Base-by-base conservation (phyloP, 2,888 invertebrate species). In the Nymphalis polychloros region DNA sequence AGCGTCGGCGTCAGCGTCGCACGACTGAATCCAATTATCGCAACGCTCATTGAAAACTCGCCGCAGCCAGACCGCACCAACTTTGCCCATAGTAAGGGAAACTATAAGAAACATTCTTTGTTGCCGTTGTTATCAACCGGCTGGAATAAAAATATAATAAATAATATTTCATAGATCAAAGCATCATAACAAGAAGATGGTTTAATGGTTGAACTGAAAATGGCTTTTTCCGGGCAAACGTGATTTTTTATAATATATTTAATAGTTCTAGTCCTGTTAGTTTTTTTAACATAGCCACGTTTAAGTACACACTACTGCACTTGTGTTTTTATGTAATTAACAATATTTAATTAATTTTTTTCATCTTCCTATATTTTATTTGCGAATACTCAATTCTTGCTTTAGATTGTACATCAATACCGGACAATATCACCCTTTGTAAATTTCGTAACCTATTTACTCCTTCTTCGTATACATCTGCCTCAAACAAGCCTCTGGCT, bases 21-120 rank as follows among this genome's bases (percentile, higher is more conserved):
- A 64, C 71, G 68, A 55, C 68, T 67, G 70, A 68, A 73, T 70
- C 72, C 75, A 76, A 76, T 76, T 76, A 76, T 67, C 69, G 67
- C 69, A 50, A 66, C 66, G 64, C 64, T 73, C 71, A 75, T 75
- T 75, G 74, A 74, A 75, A 70, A 70, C 74, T 70, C 64, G 69
- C 75, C 74, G 70, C 73, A 69, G 61, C 63, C 47, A 1, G 59
- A 72, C 75, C 75, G 66, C 75, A 72, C 71, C 65, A 69, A 72
- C 70, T 70, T 72, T 66, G 64, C 70, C 67, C 64, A 61, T 72
- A 70, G 68, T 70, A 70, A 73, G 68, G 60, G 72, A 65, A 71
- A 71, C 63, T 71, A 72, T 67, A 70, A 72, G 74, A 69, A 72
- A 67, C 67, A 67, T 67, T 62, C 55, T 67, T 67, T 67, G 67